Conservation (phyloP, 2,888 invertebrate species). For the Marronus borbonicus region DNA sequence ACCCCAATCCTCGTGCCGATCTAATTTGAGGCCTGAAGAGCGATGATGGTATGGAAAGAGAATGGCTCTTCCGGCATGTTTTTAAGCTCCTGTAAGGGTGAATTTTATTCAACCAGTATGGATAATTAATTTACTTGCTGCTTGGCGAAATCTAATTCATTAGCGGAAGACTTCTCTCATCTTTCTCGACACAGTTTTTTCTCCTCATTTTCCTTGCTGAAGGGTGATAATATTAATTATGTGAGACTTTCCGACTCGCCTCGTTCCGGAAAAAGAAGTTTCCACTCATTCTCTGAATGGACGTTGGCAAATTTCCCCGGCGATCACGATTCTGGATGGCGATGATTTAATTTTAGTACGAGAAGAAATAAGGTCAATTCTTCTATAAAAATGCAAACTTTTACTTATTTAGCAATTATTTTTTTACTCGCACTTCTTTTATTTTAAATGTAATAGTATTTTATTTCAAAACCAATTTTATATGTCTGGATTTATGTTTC, state of each 20-base stretch:
- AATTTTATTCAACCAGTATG: constrained; percentile 36
- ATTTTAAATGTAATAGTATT: no score
- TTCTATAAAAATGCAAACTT: background rate
- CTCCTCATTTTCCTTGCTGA: background rate
- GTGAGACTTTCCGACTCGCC: constrained; percentile 22
- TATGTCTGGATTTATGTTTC: no score
- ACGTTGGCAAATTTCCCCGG: constrained; percentile 6
- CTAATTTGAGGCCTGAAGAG: constrained; percentile 30
- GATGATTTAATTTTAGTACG: background rate
- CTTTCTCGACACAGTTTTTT: constrained; percentile 19
- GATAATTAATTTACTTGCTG: constrained; percentile 38
- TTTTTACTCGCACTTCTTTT: no score
- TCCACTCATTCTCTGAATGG: background rate
- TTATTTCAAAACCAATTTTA: no score
- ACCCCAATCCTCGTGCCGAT: constrained; percentile 5
- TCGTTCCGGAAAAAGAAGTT: constrained; percentile 1
- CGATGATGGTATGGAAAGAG: constrained; percentile 30
- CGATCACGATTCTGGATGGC: background rate
- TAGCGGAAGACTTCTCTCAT: background rate
- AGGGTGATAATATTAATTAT: constrained; percentile 38
- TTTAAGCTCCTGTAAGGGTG: constrained; percentile 23
- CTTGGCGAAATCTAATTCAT: constrained; percentile 39
- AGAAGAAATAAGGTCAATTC: background rate
- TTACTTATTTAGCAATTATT: background rate
- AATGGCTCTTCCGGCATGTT: constrained; percentile 11